A percentile compares a stretch with the other conserved stretches of the same genome.
Conservation (phyloP, 1,140 invertebrate species). For the Belonocnema kinseyi region DNA sequence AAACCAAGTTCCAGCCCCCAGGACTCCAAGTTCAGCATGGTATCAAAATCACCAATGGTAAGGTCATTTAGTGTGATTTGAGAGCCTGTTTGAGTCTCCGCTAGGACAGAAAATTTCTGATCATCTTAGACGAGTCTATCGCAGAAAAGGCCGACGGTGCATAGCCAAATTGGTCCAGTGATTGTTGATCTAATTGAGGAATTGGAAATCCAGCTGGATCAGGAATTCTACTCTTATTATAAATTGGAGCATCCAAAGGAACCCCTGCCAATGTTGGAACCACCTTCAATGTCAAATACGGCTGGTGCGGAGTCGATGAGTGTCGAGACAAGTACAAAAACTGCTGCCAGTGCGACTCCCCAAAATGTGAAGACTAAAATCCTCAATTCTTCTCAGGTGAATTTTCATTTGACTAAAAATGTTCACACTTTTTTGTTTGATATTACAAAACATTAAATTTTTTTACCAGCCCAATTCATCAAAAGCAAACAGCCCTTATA, state of each 20-base stretch:
- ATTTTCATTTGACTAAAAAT: background rate
- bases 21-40: slow-evolving; percentile 54
- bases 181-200: slow-evolving; percentile 78
- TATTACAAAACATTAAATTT: slow-evolving; percentile 30
- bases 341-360: background rate
- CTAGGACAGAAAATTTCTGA: background rate
- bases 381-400: slow-evolving; percentile 29
- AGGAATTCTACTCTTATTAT: slow-evolving; percentile 65
- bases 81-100: background rate
- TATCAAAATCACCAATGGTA: slow-evolving; percentile 59
- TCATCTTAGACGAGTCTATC: slow-evolving; percentile 46
- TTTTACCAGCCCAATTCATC: slow-evolving; percentile 25
- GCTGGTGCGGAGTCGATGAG: slow-evolving; percentile 31
- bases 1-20: slow-evolving; percentile 44
- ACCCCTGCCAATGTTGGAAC: slow-evolving; percentile 47
- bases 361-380: slow-evolving; percentile 37
- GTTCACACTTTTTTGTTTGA: background rate
- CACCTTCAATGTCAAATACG: slow-evolving; percentile 46
- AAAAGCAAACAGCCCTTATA: background rate
- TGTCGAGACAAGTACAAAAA: slow-evolving; percentile 40
- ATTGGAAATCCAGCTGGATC: slow-evolving; percentile 70
- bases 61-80: slow-evolving; percentile 34
- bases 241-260: slow-evolving; percentile 56
- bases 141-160: slow-evolving; percentile 53
- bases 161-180: slow-evolving; percentile 74